Evolutionary conservation across 2,888 invertebrate species (phyloP), one percentile per base, ranked within the genome.

Genomic region (Phanerotoma sp.): DNA sequence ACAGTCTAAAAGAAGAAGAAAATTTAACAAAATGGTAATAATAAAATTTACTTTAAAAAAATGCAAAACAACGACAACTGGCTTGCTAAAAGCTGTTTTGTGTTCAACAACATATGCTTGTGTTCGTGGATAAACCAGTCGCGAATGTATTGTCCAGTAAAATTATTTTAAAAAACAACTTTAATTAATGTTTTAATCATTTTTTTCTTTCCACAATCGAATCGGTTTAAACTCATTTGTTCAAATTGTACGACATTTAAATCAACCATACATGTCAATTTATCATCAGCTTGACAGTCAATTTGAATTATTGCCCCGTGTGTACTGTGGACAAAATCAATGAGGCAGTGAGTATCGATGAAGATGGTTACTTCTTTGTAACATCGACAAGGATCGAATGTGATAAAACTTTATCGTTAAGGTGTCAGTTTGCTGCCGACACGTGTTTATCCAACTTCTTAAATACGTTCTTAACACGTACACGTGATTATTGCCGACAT

Each of bases 381-480:
- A 63, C 62, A 67, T 67, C 62, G 66, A 63, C 63, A 65, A 61
- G 54, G 63, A 62, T 68, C 66, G 68, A 66, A 68, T 57, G 68
- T 66, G 64, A 67, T 69, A 65, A 69, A 68, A 60, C 33, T 41
- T 18, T 50, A 20, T 11, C 65, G 42, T 44, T 41, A 55, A 62
- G 54, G 55, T 58, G 54, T 60, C 54, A 60, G 63, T 25, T 25
- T 7, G 25, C 9, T 25, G 25, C 25, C 25, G 25, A 66, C 68
- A 66, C 62, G 66, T 69, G 67, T 65, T 58, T 59, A 56, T 37
- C 28, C 20, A 40, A 58, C 56, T 63, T 60, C 62, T 63, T 49
- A 60, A 62, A 65, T 64, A 62, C 63, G 59, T 57, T 54, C 57
- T 54, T 52, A 61, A 65, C 66, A 68, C 65, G 66, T 66, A 62